Conservation (phyloP, 2,113 vertebrate genomes). For the Piliocolobus tephrosceles region DNA sequence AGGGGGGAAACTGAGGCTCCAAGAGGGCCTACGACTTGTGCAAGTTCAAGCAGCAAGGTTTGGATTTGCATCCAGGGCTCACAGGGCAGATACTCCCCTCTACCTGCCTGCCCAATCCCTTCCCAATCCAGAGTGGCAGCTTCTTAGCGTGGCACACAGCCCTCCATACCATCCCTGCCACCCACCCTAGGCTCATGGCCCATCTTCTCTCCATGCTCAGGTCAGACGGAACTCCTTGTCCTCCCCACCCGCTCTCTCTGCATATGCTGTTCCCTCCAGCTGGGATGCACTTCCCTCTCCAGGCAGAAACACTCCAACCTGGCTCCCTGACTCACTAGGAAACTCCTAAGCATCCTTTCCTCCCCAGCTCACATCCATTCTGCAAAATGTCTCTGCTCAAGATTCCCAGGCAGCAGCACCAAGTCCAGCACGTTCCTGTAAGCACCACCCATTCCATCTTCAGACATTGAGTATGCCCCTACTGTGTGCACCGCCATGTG, state of each 20-base stretch:
- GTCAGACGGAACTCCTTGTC: fast-evolving
- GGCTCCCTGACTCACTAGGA: not conserved
- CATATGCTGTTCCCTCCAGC: not conserved
- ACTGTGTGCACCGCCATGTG: not conserved
- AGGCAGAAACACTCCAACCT: not conserved
- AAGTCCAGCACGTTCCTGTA: fast-evolving
- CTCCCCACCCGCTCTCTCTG: not conserved
- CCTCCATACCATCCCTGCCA: not conserved
- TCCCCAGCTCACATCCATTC: not conserved
- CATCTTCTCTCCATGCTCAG: no score
- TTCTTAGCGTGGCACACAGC: not conserved
- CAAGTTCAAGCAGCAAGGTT: not conserved
- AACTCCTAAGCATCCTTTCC: not conserved
- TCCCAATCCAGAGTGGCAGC: not conserved
- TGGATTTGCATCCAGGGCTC: not conserved
- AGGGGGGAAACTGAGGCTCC: not conserved
- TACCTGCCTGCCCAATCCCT: not conserved
- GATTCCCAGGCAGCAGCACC: not conserved
- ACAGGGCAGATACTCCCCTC: not conserved
- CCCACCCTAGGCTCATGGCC: not conserved
- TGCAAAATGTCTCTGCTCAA: not conserved
- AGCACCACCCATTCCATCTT: not conserved
- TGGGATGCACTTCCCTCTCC: not conserved
- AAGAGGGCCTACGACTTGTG: not conserved
- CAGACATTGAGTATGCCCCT: not conserved